These are phyloP conservation scores for Symphodus melops DNA, from an alignment of 2,113 vertebrate genomes.

Conservation along the genomic window DNA sequence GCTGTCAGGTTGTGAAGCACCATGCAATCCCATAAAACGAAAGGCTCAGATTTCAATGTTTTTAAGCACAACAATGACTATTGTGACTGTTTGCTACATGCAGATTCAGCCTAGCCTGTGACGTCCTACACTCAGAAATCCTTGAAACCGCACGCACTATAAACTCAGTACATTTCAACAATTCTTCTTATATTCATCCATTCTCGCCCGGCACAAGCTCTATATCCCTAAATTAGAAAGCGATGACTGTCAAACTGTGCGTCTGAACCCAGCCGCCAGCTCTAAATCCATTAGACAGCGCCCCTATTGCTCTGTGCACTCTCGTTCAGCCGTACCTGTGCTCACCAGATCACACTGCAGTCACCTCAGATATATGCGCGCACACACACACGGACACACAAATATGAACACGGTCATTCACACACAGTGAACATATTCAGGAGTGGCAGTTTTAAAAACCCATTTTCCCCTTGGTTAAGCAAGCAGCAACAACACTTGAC, in stretches of 20 bases:
- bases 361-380: conserved; percentile 32
- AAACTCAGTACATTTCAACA: not conserved
- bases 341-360: conserved; percentile 41
- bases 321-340: conserved; percentile 40
- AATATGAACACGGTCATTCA: conserved; percentile 22
- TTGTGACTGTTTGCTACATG: not conserved
- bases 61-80: not conserved
- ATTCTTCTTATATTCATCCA: conserved; percentile 29
- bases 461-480: conserved; percentile 85
- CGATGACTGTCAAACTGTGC: conserved; percentile 46
- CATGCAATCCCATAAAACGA: not conserved
- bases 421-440: conserved; percentile 71
- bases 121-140: not conserved
- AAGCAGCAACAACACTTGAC: conserved; percentile 83
- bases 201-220: not conserved
- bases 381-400: conserved; percentile 23
- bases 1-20: not conserved
- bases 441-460: conserved; percentile 82
- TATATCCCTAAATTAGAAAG: conserved; percentile 32
- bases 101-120: not conserved
- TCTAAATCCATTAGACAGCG: conserved; percentile 48
- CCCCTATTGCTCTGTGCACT: conserved; percentile 30
- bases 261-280: conserved; percentile 44
- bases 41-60: not conserved
- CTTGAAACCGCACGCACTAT: not conserved